These are phyloP conservation scores for Vesta saturnalis DNA, from an alignment of 2,888 invertebrate genomes.

Conservation along the genomic window DNA sequence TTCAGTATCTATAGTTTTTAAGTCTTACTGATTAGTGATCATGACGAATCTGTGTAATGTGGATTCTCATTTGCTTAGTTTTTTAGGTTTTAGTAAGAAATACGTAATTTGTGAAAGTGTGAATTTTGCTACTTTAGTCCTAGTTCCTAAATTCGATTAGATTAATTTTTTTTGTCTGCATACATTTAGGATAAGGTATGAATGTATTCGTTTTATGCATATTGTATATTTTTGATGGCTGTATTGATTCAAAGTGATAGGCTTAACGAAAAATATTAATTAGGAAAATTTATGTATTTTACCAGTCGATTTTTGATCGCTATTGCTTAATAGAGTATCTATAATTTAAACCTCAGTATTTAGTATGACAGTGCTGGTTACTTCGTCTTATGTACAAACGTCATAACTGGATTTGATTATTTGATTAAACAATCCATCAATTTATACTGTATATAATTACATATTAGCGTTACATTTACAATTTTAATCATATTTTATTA, in stretches of 20 bases:
- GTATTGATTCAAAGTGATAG: constrained; percentile 4
- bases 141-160: constrained; percentile 8
- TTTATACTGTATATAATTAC: not conserved
- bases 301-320: not conserved
- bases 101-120: constrained; percentile 4
- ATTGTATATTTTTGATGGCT: constrained; percentile 12
- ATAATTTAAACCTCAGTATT: not conserved
- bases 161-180: constrained; percentile 1
- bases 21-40: not conserved
- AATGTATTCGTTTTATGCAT: constrained; percentile 8
- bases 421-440: not conserved
- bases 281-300: not conserved
- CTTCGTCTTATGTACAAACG: constrained; percentile 7
- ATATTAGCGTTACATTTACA: not conserved
- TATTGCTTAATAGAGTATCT: not conserved
- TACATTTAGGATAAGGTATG: not conserved
- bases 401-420: not conserved
- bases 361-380: constrained; percentile 12
- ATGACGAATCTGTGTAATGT: not conserved
- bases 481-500: not conserved
- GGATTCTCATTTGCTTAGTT: not conserved
- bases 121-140: not conserved
- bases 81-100: not conserved
- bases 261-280: not conserved
- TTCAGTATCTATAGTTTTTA: not conserved